A percentile compares a stretch with the other conserved stretches of the same genome.
phyloP scores from a whole-genome alignment of 2,797 vertebrate genomes.

The Semaprochilodus insignis region DNA sequence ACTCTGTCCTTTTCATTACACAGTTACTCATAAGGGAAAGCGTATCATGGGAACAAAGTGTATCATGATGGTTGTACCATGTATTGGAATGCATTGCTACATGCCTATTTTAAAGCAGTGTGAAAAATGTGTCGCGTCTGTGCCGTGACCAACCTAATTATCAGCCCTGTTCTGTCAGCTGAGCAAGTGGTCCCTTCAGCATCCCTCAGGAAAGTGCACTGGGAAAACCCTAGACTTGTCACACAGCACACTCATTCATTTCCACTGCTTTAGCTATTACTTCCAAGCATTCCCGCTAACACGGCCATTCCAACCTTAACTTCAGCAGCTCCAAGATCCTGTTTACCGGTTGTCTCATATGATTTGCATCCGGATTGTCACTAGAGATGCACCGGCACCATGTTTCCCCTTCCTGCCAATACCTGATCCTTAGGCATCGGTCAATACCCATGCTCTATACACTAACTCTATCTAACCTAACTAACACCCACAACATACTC shows the following conservation, averaged over 20 bases:
- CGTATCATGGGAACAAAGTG: not conserved
- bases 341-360: too few relatives aligned
- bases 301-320: not conserved
- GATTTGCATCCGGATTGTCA: too few relatives aligned
- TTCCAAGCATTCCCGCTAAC: too few relatives aligned
- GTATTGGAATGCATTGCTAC: not conserved
- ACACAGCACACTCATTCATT: not conserved
- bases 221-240: conserved; percentile 48
- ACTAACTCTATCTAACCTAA: too few relatives aligned
- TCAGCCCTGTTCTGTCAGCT: conserved; percentile 66
- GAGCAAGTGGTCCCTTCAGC: conserved; percentile 72
- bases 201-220: conserved; percentile 62
- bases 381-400: too few relatives aligned
- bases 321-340: not conserved
- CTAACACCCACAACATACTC: too few relatives aligned
- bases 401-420: too few relatives aligned
- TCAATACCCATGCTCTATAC: too few relatives aligned
- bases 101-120: conserved; percentile 51
- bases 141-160: conserved; percentile 79
- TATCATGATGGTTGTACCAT: not conserved
- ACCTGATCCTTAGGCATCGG: too few relatives aligned
- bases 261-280: not conserved
- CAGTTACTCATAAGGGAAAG: not conserved
- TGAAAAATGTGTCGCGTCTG: conserved; percentile 70
- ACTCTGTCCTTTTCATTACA: not conserved